phyloP scores from a whole-genome alignment of 2,888 invertebrate species.

The Asteroscopus sphinx region DNA sequence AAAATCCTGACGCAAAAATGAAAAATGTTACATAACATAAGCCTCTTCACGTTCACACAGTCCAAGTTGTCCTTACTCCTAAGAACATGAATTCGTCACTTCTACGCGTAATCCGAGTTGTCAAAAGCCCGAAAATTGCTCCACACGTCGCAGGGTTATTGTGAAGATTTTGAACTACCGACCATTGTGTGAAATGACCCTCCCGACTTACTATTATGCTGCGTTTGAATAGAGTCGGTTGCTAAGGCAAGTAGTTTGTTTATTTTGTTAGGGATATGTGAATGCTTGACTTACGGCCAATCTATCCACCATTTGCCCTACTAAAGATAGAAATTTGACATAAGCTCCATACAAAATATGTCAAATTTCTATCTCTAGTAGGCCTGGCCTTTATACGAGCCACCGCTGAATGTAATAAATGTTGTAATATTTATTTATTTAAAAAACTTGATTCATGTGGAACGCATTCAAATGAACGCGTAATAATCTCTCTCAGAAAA shows the following conservation, averaged over 20 bases:
- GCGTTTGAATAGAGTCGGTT: constrained; percentile 45
- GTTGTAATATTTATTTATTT: no score
- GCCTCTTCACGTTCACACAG: constrained; percentile 40
- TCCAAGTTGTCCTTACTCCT: constrained; percentile 45
- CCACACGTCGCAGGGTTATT: constrained; percentile 64
- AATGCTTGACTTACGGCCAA: no score
- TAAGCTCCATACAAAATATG: no score
- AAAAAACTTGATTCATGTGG: no score
- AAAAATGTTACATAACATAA: constrained; percentile 56
- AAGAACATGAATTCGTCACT: constrained; percentile 67
- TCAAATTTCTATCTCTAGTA: no score
- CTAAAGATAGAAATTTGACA: no score
- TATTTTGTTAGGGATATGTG: background rate
- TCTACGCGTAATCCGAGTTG: constrained; percentile 67
- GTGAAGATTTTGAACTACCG: constrained; percentile 73
- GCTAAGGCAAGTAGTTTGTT: constrained; percentile 2
- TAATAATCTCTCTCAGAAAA: no score
- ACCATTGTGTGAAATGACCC: constrained; percentile 70
- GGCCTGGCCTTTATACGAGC: no score
- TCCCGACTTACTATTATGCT: constrained; percentile 55
- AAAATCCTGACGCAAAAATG: constrained; percentile 44
- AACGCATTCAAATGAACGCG: no score
- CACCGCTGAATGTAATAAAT: no score
- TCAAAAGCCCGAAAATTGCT: constrained; percentile 72
- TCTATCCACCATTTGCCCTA: no score